Conservation (phyloP, 2,888 invertebrate genomes). For the Cephus pygmeus region DNA sequence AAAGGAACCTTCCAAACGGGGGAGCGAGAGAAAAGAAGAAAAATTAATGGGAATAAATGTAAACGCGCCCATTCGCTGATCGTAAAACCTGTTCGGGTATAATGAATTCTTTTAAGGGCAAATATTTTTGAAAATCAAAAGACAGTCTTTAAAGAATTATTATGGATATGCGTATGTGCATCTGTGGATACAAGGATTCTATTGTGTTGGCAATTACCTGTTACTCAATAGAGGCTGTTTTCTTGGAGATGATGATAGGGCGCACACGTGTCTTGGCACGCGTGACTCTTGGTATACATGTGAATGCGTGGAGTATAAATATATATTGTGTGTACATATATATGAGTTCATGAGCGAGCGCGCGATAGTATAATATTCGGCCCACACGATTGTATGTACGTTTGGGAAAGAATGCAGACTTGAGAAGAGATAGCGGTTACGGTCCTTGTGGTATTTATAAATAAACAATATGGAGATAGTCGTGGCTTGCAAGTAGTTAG, state of each 20-base stretch:
- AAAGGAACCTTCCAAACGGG: not conserved
- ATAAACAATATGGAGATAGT: constrained; percentile 5
- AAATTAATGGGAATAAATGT: not conserved
- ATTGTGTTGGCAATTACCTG: not conserved
- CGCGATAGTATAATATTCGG: not conserved
- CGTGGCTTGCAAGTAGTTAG: not conserved
- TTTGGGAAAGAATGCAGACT: not conserved
- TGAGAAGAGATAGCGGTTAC: not conserved
- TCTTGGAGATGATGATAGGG: not conserved
- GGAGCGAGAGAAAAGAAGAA: not conserved
- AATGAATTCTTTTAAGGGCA: not conserved
- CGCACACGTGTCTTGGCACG: not conserved
- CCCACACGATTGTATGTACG: not conserved
- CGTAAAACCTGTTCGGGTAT: not conserved
- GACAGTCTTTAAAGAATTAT: not conserved
- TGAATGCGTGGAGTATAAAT: not conserved
- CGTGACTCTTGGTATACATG: not conserved
- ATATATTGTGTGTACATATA: too few relatives aligned
- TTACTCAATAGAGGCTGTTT: not conserved
- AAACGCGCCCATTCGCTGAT: not conserved
- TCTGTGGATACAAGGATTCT: not conserved
- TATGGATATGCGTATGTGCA: not conserved
- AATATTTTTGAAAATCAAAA: not conserved
- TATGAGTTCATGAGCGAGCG: not conserved
- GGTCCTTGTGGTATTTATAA: constrained; percentile 2